Conservation (phyloP, 2,888 invertebrate genomes). For the Drosophila austrosaltans region DNA sequence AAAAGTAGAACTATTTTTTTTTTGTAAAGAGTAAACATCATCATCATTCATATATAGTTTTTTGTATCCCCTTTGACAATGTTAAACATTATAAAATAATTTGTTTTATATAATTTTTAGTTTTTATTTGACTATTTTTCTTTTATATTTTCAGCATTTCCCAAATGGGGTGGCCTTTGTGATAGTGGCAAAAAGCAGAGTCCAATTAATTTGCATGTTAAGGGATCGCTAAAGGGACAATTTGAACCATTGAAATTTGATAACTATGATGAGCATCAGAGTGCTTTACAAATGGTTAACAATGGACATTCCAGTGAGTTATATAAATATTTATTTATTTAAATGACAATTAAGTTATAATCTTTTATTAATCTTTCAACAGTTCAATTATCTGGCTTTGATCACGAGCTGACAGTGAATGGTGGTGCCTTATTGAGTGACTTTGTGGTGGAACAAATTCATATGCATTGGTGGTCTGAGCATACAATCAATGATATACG, state of each 20-base stretch:
- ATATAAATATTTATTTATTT: neutral
- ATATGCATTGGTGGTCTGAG: slow-evolving; percentile 94
- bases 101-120: neutral
- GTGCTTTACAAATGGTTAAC: slow-evolving; percentile 76
- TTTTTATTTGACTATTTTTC: neutral
- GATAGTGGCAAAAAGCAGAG: slow-evolving; percentile 88
- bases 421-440: slow-evolving; percentile 84
- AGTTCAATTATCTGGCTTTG: slow-evolving; percentile 79
- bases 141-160: slow-evolving; percentile 71
- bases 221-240: slow-evolving; percentile 84
- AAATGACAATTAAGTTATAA: neutral
- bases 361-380: neutral
- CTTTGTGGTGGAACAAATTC: slow-evolving; percentile 89
- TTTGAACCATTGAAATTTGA: slow-evolving; percentile 75
- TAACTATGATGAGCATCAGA: slow-evolving; percentile 77
- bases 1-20: too few relatives aligned
- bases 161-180: slow-evolving; percentile 88
- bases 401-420: slow-evolving; percentile 74
- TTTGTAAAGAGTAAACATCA: too few relatives aligned
- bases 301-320: slow-evolving; percentile 82
- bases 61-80: too few relatives aligned
- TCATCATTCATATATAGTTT: too few relatives aligned
- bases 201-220: slow-evolving; percentile 89
- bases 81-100: too few relatives aligned
- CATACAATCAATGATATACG: slow-evolving; percentile 89